A percentile compares a stretch with the other conserved stretches of the same genome.
Evolutionary conservation across 2,797 vertebrate genomes (phyloP).

Genomic region (Gymnopithys bicolor): DNA sequence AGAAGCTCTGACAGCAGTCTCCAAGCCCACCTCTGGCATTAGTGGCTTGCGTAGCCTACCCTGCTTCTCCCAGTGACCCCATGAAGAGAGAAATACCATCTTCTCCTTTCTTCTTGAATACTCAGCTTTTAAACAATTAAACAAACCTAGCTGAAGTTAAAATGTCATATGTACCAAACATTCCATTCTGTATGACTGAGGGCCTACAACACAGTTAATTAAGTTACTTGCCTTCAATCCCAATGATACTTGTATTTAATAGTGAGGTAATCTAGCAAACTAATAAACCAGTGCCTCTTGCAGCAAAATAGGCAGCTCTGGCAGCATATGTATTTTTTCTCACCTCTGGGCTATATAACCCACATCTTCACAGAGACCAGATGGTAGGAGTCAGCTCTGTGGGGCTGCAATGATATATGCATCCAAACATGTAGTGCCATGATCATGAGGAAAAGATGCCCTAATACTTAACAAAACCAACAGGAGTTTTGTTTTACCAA

Average conservation of each 20-base stretch:
- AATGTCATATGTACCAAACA: neutral
- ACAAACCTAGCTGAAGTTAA: neutral
- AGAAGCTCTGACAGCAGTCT: neutral
- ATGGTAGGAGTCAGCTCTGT: slow-evolving; percentile 29
- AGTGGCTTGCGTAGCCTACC: neutral
- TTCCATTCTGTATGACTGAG: neutral
- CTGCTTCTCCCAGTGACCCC: neutral
- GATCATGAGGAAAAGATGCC: neutral
- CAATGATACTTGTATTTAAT: neutral
- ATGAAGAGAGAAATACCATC: neutral
- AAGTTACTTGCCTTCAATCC: neutral
- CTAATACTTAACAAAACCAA: neutral
- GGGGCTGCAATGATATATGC: neutral
- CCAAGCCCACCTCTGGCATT: neutral
- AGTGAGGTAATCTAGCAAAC: neutral
- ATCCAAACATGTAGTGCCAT: neutral
- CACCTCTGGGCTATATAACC: neutral
- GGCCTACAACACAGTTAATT: neutral
- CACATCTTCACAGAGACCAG: slow-evolving; percentile 15
- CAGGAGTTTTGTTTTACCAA: neutral
- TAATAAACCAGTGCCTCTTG: neutral
- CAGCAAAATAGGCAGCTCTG: slow-evolving; percentile 32
- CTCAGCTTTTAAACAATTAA: neutral
- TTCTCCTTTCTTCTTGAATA: neutral
- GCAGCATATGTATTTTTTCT: slow-evolving; percentile 46